Conservation (phyloP, 1,140 invertebrate genomes). For the Drosophila chauvacae region DNA sequence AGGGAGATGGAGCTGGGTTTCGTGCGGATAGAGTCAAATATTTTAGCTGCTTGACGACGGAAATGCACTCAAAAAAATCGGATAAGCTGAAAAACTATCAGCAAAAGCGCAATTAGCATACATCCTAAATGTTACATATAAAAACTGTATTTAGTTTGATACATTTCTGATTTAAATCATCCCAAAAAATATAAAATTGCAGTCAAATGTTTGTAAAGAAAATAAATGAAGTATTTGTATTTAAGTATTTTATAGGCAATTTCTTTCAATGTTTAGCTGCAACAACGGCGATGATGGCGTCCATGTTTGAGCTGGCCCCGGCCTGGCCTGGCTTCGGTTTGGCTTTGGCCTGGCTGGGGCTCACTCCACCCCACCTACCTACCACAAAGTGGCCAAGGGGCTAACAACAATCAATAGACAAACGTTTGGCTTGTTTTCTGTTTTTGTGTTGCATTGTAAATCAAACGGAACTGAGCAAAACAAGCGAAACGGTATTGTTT, state of each 20-base stretch:
- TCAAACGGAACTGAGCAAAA: slow-evolving; percentile 78
- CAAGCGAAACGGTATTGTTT: slow-evolving; percentile 80
- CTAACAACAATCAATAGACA: slow-evolving; percentile 73
- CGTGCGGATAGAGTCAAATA: slow-evolving; percentile 57
- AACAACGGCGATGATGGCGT: slow-evolving; percentile 71
- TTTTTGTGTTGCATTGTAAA: slow-evolving; percentile 72
- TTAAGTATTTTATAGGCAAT: not conserved
- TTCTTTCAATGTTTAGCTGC: slow-evolving; percentile 2
- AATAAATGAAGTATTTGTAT: too few species aligned
- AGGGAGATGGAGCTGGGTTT: slow-evolving; percentile 46
- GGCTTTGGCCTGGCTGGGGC: slow-evolving; percentile 31
- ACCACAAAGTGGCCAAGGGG: slow-evolving; percentile 72
- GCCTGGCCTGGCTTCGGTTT: slow-evolving; percentile 8
- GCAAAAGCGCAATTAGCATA: too few species aligned
- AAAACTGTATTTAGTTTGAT: too few species aligned
- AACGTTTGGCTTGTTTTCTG: slow-evolving; percentile 63
- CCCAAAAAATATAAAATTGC: too few species aligned
- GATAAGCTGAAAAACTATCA: too few species aligned
- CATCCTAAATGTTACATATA: too few species aligned
- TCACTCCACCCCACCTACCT: slow-evolving; percentile 79
- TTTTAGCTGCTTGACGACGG: slow-evolving; percentile 44
- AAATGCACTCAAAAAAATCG: slow-evolving; percentile 6
- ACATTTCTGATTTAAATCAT: too few species aligned
- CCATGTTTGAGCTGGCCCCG: slow-evolving; percentile 65
- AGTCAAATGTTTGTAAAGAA: too few species aligned